phyloP scores from a whole-genome alignment of 2,888 invertebrate genomes.

The Agriopis marginaria region DNA sequence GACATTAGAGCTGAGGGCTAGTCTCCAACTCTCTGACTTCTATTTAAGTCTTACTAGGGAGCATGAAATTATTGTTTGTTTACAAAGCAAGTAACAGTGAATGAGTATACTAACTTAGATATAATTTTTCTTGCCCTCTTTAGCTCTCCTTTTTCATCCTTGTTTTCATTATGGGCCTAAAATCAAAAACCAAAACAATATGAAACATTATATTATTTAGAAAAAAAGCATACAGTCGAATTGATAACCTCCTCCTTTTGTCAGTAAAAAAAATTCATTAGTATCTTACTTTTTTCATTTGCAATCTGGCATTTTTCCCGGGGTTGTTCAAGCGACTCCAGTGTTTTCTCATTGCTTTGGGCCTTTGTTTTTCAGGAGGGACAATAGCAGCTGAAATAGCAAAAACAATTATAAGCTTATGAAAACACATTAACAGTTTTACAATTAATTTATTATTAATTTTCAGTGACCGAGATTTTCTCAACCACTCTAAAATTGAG shows the following conservation, averaged over 20 bases:
- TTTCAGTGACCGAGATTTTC: too few relatives aligned
- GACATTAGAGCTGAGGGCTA: too few relatives aligned
- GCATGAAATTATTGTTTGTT: too few relatives aligned
- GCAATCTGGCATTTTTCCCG: slow-evolving; percentile 71
- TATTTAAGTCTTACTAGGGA: too few relatives aligned
- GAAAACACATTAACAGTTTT: background rate
- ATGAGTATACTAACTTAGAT: slow-evolving; percentile 61
- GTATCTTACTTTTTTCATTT: slow-evolving; percentile 70
- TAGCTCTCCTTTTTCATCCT: slow-evolving; percentile 69
- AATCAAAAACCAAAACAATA: slow-evolving; percentile 39
- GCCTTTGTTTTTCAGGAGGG: slow-evolving; percentile 88
- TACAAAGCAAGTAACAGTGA: too few relatives aligned
- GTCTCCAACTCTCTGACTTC: too few relatives aligned
- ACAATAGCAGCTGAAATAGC: slow-evolving; percentile 87
- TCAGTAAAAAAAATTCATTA: background rate
- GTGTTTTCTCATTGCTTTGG: slow-evolving; percentile 83
- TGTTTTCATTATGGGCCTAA: slow-evolving; percentile 72
- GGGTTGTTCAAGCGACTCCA: slow-evolving; percentile 82
- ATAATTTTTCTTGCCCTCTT: slow-evolving; percentile 72
- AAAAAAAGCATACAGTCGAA: too few relatives aligned
- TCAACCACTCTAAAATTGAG: too few relatives aligned
- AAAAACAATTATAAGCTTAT: background rate
- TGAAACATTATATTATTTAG: background rate
- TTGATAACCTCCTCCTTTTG: too few relatives aligned
- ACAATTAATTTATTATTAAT: too few relatives aligned